These are phyloP conservation scores for Zaprionus africanus DNA, from an alignment of 1,140 invertebrate species.

Conservation along the genomic window DNA sequence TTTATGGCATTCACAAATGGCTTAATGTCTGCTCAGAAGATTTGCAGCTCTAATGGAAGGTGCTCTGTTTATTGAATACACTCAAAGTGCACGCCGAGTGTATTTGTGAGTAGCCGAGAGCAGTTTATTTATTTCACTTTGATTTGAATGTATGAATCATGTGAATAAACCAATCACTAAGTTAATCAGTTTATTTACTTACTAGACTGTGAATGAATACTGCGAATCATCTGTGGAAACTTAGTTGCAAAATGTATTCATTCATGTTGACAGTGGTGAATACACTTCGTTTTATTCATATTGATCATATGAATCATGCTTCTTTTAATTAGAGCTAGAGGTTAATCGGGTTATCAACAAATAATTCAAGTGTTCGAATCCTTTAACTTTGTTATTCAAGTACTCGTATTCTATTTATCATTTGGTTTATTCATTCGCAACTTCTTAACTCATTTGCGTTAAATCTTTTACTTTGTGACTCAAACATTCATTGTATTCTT, in stretches of 20 bases:
- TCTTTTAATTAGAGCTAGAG: neutral
- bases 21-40: conserved; percentile 22
- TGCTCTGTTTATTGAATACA: neutral
- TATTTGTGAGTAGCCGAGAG: neutral
- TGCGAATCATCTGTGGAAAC: neutral
- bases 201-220: neutral
- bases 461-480: neutral
- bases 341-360: neutral
- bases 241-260: neutral
- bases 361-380: neutral
- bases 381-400: neutral
- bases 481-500: no score
- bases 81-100: neutral
- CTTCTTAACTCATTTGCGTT: no score
- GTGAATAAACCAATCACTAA: neutral
- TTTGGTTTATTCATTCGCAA: neutral
- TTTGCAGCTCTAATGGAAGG: conserved; percentile 24
- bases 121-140: neutral
- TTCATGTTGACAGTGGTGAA: neutral
- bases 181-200: neutral
- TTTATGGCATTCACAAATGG: conserved; percentile 23
- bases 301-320: neutral
- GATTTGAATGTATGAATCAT: neutral
- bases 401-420: neutral
- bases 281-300: no score